Evolutionary conservation across 2,888 invertebrate species (phyloP).

Genomic region (Phoenoteleia sp.): DNA sequence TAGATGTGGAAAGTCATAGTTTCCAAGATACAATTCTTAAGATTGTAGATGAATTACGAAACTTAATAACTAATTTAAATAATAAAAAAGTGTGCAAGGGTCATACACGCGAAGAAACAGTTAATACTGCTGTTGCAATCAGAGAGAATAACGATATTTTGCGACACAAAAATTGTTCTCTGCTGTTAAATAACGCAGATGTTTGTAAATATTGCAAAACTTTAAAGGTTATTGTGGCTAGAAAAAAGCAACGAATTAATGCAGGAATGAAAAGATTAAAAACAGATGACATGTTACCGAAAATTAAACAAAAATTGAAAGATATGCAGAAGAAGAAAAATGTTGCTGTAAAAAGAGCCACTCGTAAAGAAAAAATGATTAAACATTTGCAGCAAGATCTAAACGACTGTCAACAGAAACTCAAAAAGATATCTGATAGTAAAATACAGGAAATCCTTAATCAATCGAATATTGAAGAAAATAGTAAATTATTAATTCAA

Average conservation of each 20-base stretch:
- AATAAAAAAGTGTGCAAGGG: not conserved
- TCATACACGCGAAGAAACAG: not conserved
- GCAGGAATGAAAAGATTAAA: slow-evolving; percentile 2
- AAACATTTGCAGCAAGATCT: not conserved
- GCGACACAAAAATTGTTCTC: slow-evolving; percentile 9
- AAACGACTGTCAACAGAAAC: not conserved
- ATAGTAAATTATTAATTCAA: not conserved
- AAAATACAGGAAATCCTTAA: not conserved
- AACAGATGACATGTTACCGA: not conserved
- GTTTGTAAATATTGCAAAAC: not conserved
- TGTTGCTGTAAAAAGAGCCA: not conserved
- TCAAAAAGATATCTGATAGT: not conserved
- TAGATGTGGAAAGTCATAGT: not conserved
- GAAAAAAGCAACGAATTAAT: slow-evolving; percentile 3
- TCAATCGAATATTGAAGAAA: not conserved
- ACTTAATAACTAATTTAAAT: not conserved
- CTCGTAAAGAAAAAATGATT: slow-evolving; percentile 7
- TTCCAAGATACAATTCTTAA: not conserved
- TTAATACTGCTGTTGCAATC: not conserved
- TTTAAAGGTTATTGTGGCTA: not conserved
- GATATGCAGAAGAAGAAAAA: not conserved
- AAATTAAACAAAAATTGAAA: not conserved
- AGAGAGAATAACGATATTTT: not conserved
- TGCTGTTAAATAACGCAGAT: not conserved
- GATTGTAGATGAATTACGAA: not conserved